These are phyloP conservation scores for Labia minor DNA, from an alignment of 2,888 invertebrate genomes.

Conservation along the genomic window DNA sequence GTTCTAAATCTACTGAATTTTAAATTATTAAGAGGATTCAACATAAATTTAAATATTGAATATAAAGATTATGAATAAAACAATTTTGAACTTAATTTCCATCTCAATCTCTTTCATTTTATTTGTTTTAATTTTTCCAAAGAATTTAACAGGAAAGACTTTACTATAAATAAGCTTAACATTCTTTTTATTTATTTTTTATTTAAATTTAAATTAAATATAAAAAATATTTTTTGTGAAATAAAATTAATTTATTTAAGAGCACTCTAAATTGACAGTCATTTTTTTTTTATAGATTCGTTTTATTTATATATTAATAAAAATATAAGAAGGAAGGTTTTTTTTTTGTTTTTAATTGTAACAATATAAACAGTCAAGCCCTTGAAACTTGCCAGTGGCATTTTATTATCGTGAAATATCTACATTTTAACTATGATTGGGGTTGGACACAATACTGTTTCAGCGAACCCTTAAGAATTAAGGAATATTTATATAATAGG, in stretches of 20 bases:
- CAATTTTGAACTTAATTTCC: no score
- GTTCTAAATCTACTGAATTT: no score
- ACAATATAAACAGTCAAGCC: constrained; percentile 1
- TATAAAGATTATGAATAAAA: no score
- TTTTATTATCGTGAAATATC: neutral
- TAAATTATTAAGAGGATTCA: no score
- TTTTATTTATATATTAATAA: neutral
- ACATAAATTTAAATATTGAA: no score
- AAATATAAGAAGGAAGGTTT: neutral
- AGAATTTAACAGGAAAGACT: no score
- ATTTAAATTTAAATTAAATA: no score
- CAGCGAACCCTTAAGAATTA: neutral
- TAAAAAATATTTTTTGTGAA: constrained; percentile 8
- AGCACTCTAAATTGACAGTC: neutral
- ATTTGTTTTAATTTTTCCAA: no score
- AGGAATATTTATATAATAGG: neutral
- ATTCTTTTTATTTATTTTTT: neutral
- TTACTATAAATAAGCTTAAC: no score
- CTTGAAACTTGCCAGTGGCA: neutral
- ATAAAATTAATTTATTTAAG: neutral
- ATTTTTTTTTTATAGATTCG: neutral
- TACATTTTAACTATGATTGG: neutral
- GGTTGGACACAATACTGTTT: neutral
- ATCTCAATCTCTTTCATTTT: no score
- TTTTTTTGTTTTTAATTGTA: neutral